phyloP scores from a whole-genome alignment of 2,888 invertebrate species.

The Hartigia nigra region DNA sequence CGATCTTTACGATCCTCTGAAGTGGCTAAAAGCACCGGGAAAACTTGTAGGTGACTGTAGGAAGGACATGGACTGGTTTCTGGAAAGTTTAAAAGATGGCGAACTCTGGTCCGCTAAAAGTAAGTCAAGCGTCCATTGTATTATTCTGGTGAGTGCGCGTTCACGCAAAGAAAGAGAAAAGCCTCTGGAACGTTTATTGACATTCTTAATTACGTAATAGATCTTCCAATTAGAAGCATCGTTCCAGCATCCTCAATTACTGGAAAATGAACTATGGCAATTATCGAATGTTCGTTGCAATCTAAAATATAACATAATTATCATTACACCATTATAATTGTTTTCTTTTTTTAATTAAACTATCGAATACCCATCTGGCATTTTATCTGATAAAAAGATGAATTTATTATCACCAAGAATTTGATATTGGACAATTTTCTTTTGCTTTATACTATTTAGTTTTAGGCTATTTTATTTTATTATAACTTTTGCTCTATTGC shows the following conservation, averaged over 20 bases:
- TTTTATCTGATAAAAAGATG: no score
- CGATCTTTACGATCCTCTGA: conserved; percentile 74
- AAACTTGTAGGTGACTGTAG: conserved; percentile 71
- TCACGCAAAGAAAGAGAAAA: background rate
- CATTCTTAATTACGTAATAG: background rate
- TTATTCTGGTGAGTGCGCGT: background rate
- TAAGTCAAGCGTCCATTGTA: conserved; percentile 66
- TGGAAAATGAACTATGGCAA: background rate
- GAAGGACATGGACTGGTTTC: conserved; percentile 70
- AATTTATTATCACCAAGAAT: no score
- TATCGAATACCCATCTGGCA: no score
- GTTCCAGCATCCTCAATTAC: background rate
- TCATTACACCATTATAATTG: no score
- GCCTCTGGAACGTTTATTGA: background rate
- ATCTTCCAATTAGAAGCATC: background rate
- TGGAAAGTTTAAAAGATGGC: conserved; percentile 71
- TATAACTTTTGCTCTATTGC: background rate
- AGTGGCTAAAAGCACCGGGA: conserved; percentile 70
- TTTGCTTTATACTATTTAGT: background rate
- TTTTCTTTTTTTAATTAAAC: no score
- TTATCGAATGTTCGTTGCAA: background rate
- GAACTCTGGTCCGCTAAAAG: conserved; percentile 83
- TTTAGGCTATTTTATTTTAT: background rate
- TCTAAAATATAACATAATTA: background rate
- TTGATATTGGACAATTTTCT: background rate